Percentiles rank a stretch among this genome's conserved stretches.
Evolutionary conservation across 1,140 invertebrate genomes (phyloP).

Genomic region (Liolophura sinensis): DNA sequence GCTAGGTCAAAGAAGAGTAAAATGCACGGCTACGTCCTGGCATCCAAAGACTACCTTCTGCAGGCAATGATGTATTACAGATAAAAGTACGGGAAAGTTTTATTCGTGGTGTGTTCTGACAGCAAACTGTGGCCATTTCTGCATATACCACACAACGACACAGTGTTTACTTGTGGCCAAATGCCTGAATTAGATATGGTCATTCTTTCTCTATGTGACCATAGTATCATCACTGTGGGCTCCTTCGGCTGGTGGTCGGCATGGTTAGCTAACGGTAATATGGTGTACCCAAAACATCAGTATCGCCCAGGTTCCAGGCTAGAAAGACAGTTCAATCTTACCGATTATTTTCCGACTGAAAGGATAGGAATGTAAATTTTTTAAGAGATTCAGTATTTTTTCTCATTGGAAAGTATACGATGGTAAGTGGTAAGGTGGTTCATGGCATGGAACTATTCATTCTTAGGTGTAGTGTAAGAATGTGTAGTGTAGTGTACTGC

Average conservation of each 20-base stretch:
- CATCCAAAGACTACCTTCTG: constrained; percentile 20
- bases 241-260: constrained; percentile 50
- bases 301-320: constrained; percentile 13
- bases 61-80: constrained; percentile 29
- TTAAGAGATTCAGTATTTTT: no score
- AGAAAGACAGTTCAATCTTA: constrained; percentile 10
- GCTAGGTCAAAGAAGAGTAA: constrained; percentile 6
- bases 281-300: constrained; percentile 36
- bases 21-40: constrained; percentile 26
- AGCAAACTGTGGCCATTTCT: constrained; percentile 31
- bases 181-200: constrained; percentile 41
- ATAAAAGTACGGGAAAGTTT: constrained; percentile 18
- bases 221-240: constrained; percentile 42
- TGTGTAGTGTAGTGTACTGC: no score
- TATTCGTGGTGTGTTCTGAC: constrained; percentile 39
- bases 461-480: no score
- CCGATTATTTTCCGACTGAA: constrained; percentile 15
- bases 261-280: constrained; percentile 37
- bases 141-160: constrained; percentile 19
- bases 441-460: no score
- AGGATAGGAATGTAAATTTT: constrained; percentile 17
- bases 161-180: constrained; percentile 15
- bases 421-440: no score
- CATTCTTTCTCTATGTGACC: constrained; percentile 34
- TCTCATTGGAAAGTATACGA: no score